Base-by-base conservation (phyloP, 2,797 vertebrate species). In the Jordanella pulchra region DNA sequence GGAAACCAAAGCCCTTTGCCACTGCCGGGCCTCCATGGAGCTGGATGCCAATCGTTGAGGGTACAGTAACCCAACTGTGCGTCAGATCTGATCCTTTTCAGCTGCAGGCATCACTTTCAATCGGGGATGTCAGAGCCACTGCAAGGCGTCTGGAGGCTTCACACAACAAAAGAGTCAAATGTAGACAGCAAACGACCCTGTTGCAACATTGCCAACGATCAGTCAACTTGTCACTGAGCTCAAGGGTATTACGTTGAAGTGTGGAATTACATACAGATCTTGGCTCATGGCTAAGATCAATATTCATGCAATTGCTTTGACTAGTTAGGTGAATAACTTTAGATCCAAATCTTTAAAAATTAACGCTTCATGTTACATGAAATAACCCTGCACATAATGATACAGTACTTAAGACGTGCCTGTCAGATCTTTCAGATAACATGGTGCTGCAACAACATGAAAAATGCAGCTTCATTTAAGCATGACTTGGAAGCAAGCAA, bases 51-150 rank as follows among this genome's bases (percentile, higher is more conserved):
- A 81, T 75, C 21, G 84, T 80, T 75, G 56, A 80, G 87, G 84
- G 83, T 79, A 88, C 81, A 81, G 89, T 86, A 87, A 92, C 91
- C 84, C 78, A 84, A 81, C 89, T 88, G 85, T 89, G 89, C 79
- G 82, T 87, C 86, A 86, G 84, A 61, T 35, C 71, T 65, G 87
- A 91, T 91, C 89, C 67, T 80, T 92, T 89, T 88, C 87, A 87
- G 87, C 83, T 74, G 61, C 77, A 78, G 77, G 71, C 79, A 71
- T 81, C 69, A 32, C 60, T 79, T 90, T 92, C 86, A 63, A 25
- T 71, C 69, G 75, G 79, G 71, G 75, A 77, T 79, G 76, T 86
- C 79, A 14, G 56, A 83, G 86, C 80, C 77, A 61, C 68, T 73
- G 76, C 67, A 39, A 65, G 72, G 84, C 79, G 78, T 83, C 86